These are phyloP conservation scores for Pachypanchax playfairii DNA, from an alignment of 2,113 vertebrate genomes.

Conservation along the genomic window DNA sequence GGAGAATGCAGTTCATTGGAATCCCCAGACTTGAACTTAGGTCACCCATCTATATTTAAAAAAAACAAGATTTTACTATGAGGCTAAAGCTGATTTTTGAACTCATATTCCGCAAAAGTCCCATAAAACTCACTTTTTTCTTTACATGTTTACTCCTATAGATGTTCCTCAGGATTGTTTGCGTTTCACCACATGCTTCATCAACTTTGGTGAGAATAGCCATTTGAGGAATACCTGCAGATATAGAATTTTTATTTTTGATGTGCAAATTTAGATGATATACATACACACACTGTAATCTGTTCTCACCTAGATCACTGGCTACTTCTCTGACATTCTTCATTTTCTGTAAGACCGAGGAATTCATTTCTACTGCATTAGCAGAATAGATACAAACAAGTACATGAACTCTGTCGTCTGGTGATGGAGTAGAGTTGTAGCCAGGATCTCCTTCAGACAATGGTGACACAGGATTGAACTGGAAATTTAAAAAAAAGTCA, in stretches of 20 bases:
- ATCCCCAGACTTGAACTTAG: not conserved
- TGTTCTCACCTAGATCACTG: conserved; percentile 21
- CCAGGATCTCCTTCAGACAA: not conserved
- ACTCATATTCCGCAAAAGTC: not conserved
- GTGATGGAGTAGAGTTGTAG: conserved; percentile 16
- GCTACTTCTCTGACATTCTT: conserved; percentile 18
- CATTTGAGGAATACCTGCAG: too few species aligned
- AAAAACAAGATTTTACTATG: not conserved
- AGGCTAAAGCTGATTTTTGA: not conserved
- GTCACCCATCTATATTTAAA: not conserved
- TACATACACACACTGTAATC: too few species aligned
- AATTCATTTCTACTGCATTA: not conserved
- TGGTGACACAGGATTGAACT: conserved; percentile 27
- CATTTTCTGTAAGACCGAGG: conserved; percentile 28
- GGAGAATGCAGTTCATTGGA: conserved; percentile 9
- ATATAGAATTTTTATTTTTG: too few species aligned
- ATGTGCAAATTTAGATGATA: too few species aligned
- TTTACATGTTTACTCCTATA: not conserved
- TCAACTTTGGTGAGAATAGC: not conserved
- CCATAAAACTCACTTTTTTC: not conserved
- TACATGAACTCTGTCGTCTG: conserved; percentile 28
- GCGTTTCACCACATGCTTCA: not conserved
- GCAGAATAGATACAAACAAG: conserved; percentile 31
- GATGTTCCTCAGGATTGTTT: not conserved
- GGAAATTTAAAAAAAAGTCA: conserved; percentile 1